Base-by-base conservation (phyloP, 1,140 invertebrate species). In the Drosophila leontia region DNA sequence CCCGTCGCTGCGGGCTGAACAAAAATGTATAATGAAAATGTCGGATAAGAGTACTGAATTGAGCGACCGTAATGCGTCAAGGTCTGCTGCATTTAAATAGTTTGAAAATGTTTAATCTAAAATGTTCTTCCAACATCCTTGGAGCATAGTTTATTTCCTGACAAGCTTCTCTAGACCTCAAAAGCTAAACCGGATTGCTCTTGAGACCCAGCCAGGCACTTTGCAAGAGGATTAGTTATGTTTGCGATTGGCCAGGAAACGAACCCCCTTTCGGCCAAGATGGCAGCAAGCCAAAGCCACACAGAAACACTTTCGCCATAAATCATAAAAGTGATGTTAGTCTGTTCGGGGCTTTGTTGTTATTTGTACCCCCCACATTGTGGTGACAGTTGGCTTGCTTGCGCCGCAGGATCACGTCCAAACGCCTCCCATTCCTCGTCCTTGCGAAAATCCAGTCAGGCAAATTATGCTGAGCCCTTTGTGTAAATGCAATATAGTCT, bases 381-480 rank as follows among this genome's bases (percentile, higher is more conserved):
- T 60, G 50, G 68, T 74, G 70, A 72, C 70, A 74, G 68, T 50
- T 74, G 68, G 47, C 50, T 48, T 58, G 60, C 35, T 29, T 32
- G 26, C n/a, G n/a, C 45, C 11, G 45, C 26, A 68, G 65, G 15
- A 67, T 29, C 64, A 32, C 26, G 26, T 48, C 17, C 44, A 23
- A 42, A 60, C 62, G 44, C 57, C 57, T 29, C 29, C 12, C 34
- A n/a, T 8, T 6, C 15, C 2, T 8, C 7, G 34, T 53, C 55
- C 45, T 48, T 41, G 11, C 15, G n/a, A 29, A 70, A 57, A 70
- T 41, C 35, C 42, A 56, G 64, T 42, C 45, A 53, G 60, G 45
- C 68, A 74, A 74, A 74, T 60, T 45, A 51, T 60, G 23, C 50
- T 32, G 9, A 51, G 35, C n/a, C 39, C 17, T 72, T 53, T 61